Evolutionary conservation across 2,113 vertebrate species (phyloP).

Genomic region (Sterna hirundo): DNA sequence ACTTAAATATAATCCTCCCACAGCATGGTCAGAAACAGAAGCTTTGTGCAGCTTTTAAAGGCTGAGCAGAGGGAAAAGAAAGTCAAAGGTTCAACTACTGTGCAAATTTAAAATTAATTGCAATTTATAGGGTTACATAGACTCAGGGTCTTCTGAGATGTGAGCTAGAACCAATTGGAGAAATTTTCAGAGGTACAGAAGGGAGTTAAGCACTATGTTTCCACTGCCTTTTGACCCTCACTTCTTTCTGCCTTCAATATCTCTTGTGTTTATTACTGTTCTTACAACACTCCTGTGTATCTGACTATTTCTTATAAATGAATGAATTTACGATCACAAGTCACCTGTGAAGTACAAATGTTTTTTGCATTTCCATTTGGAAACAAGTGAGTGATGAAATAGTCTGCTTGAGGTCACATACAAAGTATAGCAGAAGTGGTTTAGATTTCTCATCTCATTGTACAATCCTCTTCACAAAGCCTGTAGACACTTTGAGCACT

Average conservation of each 20-base stretch:
- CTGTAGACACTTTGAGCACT: neutral
- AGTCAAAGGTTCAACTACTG: neutral
- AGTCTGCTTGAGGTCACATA: neutral
- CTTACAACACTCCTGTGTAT: neutral
- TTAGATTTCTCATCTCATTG: neutral
- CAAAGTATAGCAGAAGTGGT: neutral
- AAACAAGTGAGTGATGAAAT: neutral
- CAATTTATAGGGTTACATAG: neutral
- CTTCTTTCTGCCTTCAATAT: neutral
- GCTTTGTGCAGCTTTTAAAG: neutral
- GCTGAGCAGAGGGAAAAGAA: neutral
- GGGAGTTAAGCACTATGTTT: neutral
- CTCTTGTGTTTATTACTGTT: neutral
- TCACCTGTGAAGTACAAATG: neutral
- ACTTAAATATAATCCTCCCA: neutral
- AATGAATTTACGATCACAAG: neutral
- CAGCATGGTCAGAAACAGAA: neutral
- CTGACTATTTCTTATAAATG: neutral
- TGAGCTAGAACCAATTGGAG: neutral
- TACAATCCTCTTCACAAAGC: neutral
- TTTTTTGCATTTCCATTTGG: neutral
- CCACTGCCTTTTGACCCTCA: neutral
- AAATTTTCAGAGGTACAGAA: constrained; percentile 1
- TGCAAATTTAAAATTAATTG: neutral
- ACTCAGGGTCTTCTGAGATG: neutral